A percentile compares a stretch with the other conserved stretches of the same genome.
phyloP scores from a whole-genome alignment of 2,888 invertebrate species.

The Apamea anceps region DNA sequence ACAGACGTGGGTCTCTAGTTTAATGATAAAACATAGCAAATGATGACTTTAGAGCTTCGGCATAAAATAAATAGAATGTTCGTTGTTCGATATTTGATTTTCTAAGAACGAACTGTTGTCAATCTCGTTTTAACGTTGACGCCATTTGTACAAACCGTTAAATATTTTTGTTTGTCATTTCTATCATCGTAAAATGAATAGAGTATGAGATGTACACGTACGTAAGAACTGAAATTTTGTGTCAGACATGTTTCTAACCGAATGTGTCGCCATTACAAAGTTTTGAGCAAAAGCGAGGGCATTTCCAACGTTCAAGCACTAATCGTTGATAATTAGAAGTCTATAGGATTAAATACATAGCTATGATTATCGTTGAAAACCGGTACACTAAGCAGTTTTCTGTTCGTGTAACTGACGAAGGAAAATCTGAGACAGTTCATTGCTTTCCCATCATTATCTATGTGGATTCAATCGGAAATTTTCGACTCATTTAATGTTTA shows the following conservation, averaged over 20 bases:
- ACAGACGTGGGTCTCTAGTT: neutral
- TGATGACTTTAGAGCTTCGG: too few species aligned
- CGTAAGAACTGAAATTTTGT: constrained; percentile 3
- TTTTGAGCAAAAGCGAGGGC: constrained; percentile 13
- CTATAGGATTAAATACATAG: constrained; percentile 1
- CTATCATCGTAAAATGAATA: neutral
- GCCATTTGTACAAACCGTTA: neutral
- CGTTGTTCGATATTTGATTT: neutral
- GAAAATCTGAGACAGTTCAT: constrained; percentile 20
- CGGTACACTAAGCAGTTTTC: constrained; percentile 27
- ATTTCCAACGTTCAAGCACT: constrained; percentile 27
- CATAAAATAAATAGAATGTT: neutral
- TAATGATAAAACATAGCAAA: neutral
- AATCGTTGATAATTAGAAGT: constrained; percentile 15
- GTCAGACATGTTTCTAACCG: constrained; percentile 6
- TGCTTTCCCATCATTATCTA: constrained; percentile 32
- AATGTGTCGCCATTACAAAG: constrained; percentile 32
- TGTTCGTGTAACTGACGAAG: constrained; percentile 19
- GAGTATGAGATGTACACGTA: neutral
- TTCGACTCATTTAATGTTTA: constrained; percentile 39
- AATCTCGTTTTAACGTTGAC: neutral
- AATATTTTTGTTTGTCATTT: neutral
- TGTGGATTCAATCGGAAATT: constrained; percentile 41
- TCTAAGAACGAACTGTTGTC: neutral
- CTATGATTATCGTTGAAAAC: constrained; percentile 23